Evolutionary conservation across 2,888 invertebrate species (phyloP).

Genomic region (Apodemia mormo): DNA sequence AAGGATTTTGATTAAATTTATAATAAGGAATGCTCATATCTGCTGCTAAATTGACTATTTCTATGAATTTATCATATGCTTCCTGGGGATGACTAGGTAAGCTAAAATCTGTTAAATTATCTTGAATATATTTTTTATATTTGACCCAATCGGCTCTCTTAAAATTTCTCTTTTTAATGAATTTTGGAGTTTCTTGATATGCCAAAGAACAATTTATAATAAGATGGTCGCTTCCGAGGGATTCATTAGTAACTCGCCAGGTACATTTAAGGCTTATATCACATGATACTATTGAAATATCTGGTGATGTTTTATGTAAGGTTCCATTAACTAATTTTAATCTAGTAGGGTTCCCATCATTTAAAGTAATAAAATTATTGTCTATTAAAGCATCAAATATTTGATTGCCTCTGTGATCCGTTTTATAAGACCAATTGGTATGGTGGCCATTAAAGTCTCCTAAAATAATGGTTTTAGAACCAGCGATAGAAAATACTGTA

Average conservation of each 20-base stretch:
- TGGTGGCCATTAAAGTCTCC: no score
- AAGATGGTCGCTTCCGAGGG: neutral
- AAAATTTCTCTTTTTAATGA: no score
- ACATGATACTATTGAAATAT: neutral
- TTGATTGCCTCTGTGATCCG: no score
- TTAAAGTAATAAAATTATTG: no score
- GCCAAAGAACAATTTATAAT: neutral
- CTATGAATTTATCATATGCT: neutral
- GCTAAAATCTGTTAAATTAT: neutral
- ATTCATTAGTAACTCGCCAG: neutral
- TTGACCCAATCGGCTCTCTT: neutral
- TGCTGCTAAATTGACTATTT: neutral
- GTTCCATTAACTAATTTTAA: no score
- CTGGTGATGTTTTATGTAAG: neutral
- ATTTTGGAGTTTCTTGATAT: no score
- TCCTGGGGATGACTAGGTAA: neutral
- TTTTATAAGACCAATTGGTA: no score
- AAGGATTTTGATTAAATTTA: neutral
- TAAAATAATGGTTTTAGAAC: no score
- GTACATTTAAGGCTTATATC: neutral
- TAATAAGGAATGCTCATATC: neutral
- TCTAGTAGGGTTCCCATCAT: no score
- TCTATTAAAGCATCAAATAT: no score
- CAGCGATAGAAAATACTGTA: no score
- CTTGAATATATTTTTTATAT: constrained; percentile 5